These are phyloP conservation scores for Digitonthophagus gazella DNA, from an alignment of 2,888 invertebrate species.

Conservation along the genomic window DNA sequence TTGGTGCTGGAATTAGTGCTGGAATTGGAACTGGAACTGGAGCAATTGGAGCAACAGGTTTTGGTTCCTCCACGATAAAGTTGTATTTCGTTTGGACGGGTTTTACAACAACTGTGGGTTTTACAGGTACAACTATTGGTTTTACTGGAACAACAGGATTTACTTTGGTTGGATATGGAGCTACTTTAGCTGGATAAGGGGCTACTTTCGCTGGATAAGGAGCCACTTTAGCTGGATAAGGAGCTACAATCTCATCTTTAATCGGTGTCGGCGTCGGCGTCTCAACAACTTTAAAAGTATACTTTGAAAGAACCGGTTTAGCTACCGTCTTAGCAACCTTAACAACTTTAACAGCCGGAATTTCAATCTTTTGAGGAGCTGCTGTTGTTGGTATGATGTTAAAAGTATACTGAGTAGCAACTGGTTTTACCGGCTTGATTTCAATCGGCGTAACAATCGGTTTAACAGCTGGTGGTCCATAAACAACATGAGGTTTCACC, in stretches of 20 bases:
- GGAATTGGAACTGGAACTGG: constrained; percentile 11
- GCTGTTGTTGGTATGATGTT: too few species aligned
- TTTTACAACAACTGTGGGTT: background rate
- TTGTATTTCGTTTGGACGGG: background rate
- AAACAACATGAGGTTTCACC: background rate
- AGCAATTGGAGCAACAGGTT: background rate
- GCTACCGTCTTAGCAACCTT: too few species aligned
- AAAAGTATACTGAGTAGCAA: too few species aligned
- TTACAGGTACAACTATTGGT: background rate
- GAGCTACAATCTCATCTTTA: constrained; percentile 9
- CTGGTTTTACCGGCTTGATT: too few species aligned
- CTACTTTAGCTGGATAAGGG: constrained; percentile 7
- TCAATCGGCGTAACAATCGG: too few species aligned
- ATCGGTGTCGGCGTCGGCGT: background rate
- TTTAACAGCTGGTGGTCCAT: too few species aligned
- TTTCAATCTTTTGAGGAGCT: too few species aligned
- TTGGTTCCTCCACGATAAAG: background rate
- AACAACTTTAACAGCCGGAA: background rate
- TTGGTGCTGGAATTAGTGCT: too few species aligned
- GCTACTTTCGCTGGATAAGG: background rate
- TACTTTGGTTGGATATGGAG: background rate
- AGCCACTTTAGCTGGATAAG: constrained; percentile 12
- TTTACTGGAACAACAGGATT: background rate
- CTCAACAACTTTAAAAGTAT: constrained; percentile 1
- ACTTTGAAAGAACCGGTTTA: constrained; percentile 6